Evolutionary conservation across 2,797 vertebrate genomes (phyloP).

Genomic region (Acrossocheilus fasciatus): DNA sequence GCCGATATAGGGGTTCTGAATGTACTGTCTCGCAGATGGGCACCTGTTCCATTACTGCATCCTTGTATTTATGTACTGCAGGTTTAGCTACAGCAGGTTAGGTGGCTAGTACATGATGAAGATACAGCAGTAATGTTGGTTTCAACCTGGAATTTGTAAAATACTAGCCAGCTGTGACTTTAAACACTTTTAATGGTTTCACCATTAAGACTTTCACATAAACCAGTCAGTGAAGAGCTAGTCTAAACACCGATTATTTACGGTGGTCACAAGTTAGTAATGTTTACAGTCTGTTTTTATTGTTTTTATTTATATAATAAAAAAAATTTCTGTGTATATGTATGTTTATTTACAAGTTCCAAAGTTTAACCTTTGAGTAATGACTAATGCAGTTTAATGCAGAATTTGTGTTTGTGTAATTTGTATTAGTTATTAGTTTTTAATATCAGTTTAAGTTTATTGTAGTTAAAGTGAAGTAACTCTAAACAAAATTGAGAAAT

Average conservation of each 20-base stretch:
- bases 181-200: not conserved
- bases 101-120: not conserved
- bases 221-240: not conserved
- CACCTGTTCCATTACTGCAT: not conserved
- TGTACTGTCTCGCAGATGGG: not conserved
- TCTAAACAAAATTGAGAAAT: too few species aligned
- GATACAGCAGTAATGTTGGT: not conserved
- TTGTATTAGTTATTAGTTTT: too few species aligned
- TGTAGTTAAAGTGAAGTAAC: too few species aligned
- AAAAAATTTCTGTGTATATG: not conserved
- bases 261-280: not conserved
- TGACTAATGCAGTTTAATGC: too few species aligned
- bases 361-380: not conserved
- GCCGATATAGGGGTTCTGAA: conserved; percentile 8
- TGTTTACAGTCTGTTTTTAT: not conserved
- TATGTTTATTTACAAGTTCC: not conserved
- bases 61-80: not conserved
- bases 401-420: too few species aligned
- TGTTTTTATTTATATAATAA: not conserved
- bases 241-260: not conserved
- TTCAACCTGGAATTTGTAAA: not conserved
- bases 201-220: not conserved
- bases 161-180: not conserved
- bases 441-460: too few species aligned
- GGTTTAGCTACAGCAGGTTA: not conserved